Conservation (phyloP, 1,140 invertebrate species). For the Conus ventricosus region DNA sequence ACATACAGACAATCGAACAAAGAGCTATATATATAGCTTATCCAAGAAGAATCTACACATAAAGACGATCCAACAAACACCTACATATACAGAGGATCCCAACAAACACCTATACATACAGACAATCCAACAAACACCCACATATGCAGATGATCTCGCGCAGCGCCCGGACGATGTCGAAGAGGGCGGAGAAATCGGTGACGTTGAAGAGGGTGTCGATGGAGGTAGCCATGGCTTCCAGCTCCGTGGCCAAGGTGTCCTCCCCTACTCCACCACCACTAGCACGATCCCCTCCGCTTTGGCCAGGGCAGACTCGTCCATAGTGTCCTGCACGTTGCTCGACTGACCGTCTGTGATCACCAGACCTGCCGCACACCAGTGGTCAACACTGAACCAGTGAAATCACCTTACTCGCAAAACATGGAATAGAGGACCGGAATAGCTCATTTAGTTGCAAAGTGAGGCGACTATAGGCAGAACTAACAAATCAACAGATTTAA, state of each 20-base stretch:
- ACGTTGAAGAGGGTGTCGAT: conserved; percentile 54
- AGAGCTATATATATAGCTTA: neutral
- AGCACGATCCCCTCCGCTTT: conserved; percentile 57
- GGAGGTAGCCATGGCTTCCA: conserved; percentile 59
- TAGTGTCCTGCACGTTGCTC: conserved; percentile 55
- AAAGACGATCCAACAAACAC: neutral
- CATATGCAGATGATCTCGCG: conserved; percentile 63
- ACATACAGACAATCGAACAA: neutral
- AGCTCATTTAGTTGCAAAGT: no score
- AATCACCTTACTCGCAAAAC: no score
- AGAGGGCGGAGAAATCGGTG: conserved; percentile 55
- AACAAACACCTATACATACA: neutral
- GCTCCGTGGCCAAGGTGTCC: conserved; percentile 53
- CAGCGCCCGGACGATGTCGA: conserved; percentile 54
- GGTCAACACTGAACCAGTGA: no score
- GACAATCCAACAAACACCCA: conserved; percentile 20
- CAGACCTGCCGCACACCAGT: conserved; percentile 50
- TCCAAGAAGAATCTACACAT: neutral
- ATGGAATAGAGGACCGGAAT: no score
- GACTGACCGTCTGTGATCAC: conserved; percentile 68
- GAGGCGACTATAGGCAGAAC: no score
- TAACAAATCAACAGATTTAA: no score
- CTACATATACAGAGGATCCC: neutral
- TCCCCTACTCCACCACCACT: conserved; percentile 58
- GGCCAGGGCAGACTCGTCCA: conserved; percentile 54